Base-by-base conservation (phyloP, 2,888 invertebrate species). In the Himalopsyche anomala region DNA sequence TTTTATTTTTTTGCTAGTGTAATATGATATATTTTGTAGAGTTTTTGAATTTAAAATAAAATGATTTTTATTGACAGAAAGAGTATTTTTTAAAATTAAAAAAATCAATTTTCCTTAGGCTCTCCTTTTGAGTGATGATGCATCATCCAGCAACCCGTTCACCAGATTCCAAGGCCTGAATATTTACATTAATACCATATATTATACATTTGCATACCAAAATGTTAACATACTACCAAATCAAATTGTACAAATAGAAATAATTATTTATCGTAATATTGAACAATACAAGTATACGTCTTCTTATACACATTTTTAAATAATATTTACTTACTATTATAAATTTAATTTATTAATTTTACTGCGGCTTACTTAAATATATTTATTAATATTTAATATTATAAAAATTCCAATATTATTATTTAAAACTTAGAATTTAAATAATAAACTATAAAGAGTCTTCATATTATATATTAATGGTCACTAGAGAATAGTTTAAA, bases 111-210 rank as follows among this genome's bases (percentile, higher is more conserved):
- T 88, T 88, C 81, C 88, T 81, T 88, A 88, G 88, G 88, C 87
- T 88, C 85, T 88, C 88, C 87, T 87, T 88, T 87, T 88, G 88
- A 88, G 56, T 55, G 86, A 86, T 84, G 85, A 62, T 56, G 85
- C 74, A 19, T 40, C 83, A 69, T 81, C 69, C 82, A 28, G 62
- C 81, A 81, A 81, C 62, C 84, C 84, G 80, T 83, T 74, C 62
- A 62, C 86, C 86, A 85, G 87, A 28, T 45, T 69, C 84, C 51
- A 81, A 84, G 81, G 81, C 84, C 69, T 84, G 80, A 80, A 80
- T 19, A 62, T 19, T 62, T 28, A 62, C 62, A 28, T 62, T 62
- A 19, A 51, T 62, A 62, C 19, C 2, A 6, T 19, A 62, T 62
- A 62, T 62, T 19, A 56, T 56, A n/a, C 56, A 56, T n/a, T 56